Evolutionary conservation across 1,140 invertebrate species (phyloP).

Genomic region (Carcinoscorpius rotundicauda): DNA sequence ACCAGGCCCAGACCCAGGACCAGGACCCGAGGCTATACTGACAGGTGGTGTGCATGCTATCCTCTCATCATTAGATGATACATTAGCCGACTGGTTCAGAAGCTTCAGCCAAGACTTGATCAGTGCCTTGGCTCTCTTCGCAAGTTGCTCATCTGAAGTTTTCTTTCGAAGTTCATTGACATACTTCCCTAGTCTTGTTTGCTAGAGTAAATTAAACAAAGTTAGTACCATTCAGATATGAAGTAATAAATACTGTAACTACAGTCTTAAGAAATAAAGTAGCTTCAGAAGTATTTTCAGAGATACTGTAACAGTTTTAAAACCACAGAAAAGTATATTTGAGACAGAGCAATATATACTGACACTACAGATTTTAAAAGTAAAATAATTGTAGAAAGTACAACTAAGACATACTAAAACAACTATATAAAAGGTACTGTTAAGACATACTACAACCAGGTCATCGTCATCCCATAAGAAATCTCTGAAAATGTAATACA

Average conservation of each 20-base stretch:
- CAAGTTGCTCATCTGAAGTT: conserved; percentile 59
- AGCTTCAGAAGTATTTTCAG: too few relatives aligned
- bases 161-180: conserved; percentile 81
- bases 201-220: conserved; percentile 37
- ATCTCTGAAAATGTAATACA: too few relatives aligned
- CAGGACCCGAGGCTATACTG: conserved; percentile 9
- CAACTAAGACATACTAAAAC: too few relatives aligned
- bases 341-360: too few relatives aligned
- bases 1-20: conserved; percentile 16
- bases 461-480: too few relatives aligned
- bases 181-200: conserved; percentile 79
- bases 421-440: too few relatives aligned
- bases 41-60: conserved; percentile 7
- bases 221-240: too few relatives aligned
- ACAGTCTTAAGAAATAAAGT: too few relatives aligned
- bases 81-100: conserved; percentile 30
- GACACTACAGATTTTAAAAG: too few relatives aligned
- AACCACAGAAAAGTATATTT: neutral
- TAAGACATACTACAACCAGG: too few relatives aligned
- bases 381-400: too few relatives aligned
- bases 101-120: conserved; percentile 81
- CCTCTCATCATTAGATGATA: conserved; percentile 16
- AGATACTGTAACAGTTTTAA: neutral
- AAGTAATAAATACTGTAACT: too few relatives aligned
- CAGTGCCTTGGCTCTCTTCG: conserved; percentile 75